Evolutionary conservation across 2,797 vertebrate genomes (phyloP), one percentile per base, ranked within the genome.

Genomic region (Takifugu ocellatus): DNA sequence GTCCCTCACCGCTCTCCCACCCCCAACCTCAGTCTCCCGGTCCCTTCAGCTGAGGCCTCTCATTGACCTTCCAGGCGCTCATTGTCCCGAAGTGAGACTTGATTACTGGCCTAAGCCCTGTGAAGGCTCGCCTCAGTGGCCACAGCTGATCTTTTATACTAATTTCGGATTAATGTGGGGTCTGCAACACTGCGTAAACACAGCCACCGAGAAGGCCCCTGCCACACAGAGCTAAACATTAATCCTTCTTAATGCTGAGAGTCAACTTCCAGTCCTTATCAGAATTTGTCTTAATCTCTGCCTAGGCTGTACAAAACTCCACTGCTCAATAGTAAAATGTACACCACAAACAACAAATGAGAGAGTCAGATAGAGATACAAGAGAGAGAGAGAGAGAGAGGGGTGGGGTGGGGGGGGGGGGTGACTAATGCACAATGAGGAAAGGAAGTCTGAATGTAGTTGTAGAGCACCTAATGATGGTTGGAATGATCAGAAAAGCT

Each of bases 221-320:
- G 94, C 94, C 93, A 93, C 94, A 92, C 92, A 90, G 90, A 97
- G 94, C 94, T 94, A 94, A 96, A 94, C 93, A 94, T 95, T 98
- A 99, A 98, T 98, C 96, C 96, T 91, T 93, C 93, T 96, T 98
- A 98, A 99, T 98, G 92, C 97, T 93, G 86, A 94, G 95, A 98
- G 95, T 99, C 96, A 99, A 98, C 96, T 96, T 97, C 92, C 93
- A 95, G 94, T 96, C 93, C 94, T 98, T 96, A 98, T 94, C 89
- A 96, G 94, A 97, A 93, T 97, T 94, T 95, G 94, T 91, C 93
- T 95, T 98, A 97, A 98, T 98, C 97, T 97, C 95, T 96, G 92
- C 89, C 92, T 92, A 93, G 94, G 93, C 95, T 94, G 83, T 88
- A 90, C 88, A 89, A 88, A 90, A 89, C 84, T 93, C 91, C 73